These are phyloP conservation scores for Microcaecilia unicolor DNA, from an alignment of 2,797 vertebrate species.

Conservation along the genomic window DNA sequence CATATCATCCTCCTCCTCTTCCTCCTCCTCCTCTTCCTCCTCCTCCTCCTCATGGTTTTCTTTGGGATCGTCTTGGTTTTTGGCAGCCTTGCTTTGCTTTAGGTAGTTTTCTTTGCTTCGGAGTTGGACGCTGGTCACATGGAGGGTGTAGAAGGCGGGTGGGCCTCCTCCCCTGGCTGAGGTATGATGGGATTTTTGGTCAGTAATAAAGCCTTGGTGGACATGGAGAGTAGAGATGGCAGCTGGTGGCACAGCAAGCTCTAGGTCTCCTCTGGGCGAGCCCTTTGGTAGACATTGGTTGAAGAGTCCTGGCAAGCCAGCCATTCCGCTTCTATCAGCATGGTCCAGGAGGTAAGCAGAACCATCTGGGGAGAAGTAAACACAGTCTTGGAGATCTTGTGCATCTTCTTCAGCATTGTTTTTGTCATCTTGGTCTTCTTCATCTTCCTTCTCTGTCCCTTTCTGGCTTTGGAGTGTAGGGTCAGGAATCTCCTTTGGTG, in stretches of 20 bases:
- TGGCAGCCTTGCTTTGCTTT: conserved; percentile 21
- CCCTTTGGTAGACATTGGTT: conserved; percentile 44
- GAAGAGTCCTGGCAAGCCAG: conserved; percentile 8
- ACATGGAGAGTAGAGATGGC: conserved; percentile 38
- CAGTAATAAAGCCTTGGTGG: conserved; percentile 56
- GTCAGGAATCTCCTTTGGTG: conserved; percentile 19
- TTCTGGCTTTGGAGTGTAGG: not conserved
- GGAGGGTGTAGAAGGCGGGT: conserved; percentile 36
- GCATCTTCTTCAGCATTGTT: conserved; percentile 17
- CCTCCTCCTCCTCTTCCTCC: conserved; percentile 2
- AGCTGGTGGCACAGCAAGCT: conserved; percentile 13
- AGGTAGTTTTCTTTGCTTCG: conserved; percentile 14
- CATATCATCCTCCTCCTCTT: conserved; percentile 2
- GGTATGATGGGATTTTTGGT: conserved; percentile 60
- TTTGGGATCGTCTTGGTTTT: conserved; percentile 47
- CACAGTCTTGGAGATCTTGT: conserved; percentile 28
- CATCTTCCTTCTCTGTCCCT: conserved; percentile 1
- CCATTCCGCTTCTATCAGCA: conserved; percentile 5
- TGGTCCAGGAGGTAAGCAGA: conserved; percentile 41
- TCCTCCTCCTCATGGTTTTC: conserved; percentile 7
- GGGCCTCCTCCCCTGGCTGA: conserved; percentile 37
- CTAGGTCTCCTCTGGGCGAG: conserved; percentile 30
- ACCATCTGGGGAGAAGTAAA: conserved; percentile 35
- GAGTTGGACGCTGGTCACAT: conserved; percentile 38
- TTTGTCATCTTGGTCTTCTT: not conserved